A percentile compares a stretch with the other conserved stretches of the same genome.
Evolutionary conservation across 2,113 vertebrate species (phyloP).

Genomic region (Mobula hypostoma): DNA sequence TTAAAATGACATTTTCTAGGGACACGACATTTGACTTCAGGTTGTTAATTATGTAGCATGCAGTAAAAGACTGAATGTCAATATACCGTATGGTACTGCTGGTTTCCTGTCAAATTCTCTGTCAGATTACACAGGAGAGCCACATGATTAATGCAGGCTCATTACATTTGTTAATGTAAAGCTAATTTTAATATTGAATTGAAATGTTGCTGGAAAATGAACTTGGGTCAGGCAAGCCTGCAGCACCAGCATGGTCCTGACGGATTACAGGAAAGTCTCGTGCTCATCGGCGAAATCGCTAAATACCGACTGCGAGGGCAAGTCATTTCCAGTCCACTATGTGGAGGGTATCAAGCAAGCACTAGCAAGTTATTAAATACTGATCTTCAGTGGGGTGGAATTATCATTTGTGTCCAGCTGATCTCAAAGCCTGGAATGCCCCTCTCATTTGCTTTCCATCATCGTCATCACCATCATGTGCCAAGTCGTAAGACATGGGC

Average conservation of each 20-base stretch:
- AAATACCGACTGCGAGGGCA: neutral
- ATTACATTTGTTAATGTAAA: constrained; percentile 16
- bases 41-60: neutral
- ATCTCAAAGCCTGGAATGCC: too few species aligned
- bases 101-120: neutral
- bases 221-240: neutral
- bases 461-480: too few species aligned
- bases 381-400: neutral
- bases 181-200: constrained; percentile 14
- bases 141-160: neutral
- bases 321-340: too few species aligned
- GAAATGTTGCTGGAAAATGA: neutral
- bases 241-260: neutral
- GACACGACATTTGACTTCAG: constrained; percentile 10
- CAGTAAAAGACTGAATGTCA: constrained; percentile 14
- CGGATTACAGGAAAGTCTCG: neutral
- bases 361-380: neutral
- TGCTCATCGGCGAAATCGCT: neutral
- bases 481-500: too few species aligned
- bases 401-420: neutral
- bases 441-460: too few species aligned
- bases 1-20: constrained; percentile 20
- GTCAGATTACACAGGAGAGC: neutral
- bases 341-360: neutral
- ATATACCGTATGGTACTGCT: neutral